Evolutionary conservation across 2,797 vertebrate genomes (phyloP), one percentile per base, ranked within the genome.

Genomic region (Cyclura pinguis): DNA sequence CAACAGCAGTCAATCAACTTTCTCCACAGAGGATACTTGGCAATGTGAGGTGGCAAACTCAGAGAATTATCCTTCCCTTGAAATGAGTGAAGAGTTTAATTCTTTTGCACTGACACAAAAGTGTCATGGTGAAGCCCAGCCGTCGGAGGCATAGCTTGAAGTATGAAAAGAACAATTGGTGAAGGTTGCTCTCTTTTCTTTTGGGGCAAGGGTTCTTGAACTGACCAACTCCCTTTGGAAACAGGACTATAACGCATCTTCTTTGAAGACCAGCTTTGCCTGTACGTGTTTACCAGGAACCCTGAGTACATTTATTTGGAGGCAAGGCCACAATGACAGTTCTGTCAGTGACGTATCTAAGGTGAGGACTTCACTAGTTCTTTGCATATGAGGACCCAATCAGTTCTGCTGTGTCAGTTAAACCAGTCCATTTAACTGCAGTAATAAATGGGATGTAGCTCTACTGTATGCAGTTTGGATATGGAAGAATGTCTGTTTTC

Each of bases 41-140:
- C 86, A 92, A 52, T 12, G 29, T 85, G 73, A 89, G 89, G 35
- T 27, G 20, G 32, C 88, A 93, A 85, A 24, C 20, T 92, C 85
- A 62, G 0, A 91, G 62, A 77, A 92, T 86, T 18, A 91, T 64
- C 32, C 9, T 91, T 92, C 18, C 89, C 67, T 80, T 91, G 72
- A 86, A 92, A 52, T 20, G 42, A 92, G 27, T 14, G n/a, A 92
- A 52, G 35, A 74, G 93, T 84, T 0, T 0, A 0, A 86, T 55
- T 91, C 6, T 91, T 93, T 64, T 27, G 27, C 81, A 89, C 92
- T 92, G 72, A 74, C 3, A 1, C 67, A 88, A 62, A 86, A 29
- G 9, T 69, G 27, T 88, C 13, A 0, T 77, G 89, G 88, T 82
- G 64, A 82, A 93, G 86, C 9, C 4, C 84, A 91, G 74, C 8